phyloP scores from a whole-genome alignment of 2,113 vertebrate genomes.

The Vicugna pacos region DNA sequence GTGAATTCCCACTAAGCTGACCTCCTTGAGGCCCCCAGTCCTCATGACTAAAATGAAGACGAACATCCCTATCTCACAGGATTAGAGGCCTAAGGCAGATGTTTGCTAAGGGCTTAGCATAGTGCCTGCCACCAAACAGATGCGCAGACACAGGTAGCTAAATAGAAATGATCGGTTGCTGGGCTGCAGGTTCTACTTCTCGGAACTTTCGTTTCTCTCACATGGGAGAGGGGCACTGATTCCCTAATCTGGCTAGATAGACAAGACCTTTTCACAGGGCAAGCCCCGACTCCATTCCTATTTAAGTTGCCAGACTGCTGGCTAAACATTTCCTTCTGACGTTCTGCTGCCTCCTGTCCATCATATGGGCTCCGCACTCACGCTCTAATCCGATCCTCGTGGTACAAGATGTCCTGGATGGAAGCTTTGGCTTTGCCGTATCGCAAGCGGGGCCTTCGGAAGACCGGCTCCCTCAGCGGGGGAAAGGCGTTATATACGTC shows the following conservation, averaged over 20 bases:
- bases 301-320: background rate
- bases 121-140: background rate
- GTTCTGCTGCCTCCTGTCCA: background rate
- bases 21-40: background rate
- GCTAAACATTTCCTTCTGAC: background rate
- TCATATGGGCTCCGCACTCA: slow-evolving; percentile 83
- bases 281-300: background rate
- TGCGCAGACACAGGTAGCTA: background rate
- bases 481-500: slow-evolving; percentile 94
- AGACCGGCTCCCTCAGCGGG: slow-evolving; percentile 89
- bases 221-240: background rate
- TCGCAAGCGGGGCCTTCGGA: slow-evolving; percentile 77
- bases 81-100: background rate
- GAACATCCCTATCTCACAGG: background rate
- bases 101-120: background rate
- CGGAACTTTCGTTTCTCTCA: background rate
- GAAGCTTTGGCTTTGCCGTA: slow-evolving; percentile 77
- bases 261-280: background rate
- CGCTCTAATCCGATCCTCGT: slow-evolving; percentile 94
- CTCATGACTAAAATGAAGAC: background rate
- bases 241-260: background rate
- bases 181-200: background rate
- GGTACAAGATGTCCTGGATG: slow-evolving; percentile 90
- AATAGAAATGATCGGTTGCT: background rate
- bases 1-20: background rate